Evolutionary conservation across 2,797 vertebrate genomes (phyloP).

Genomic region (Cetoscarus ocellatus): DNA sequence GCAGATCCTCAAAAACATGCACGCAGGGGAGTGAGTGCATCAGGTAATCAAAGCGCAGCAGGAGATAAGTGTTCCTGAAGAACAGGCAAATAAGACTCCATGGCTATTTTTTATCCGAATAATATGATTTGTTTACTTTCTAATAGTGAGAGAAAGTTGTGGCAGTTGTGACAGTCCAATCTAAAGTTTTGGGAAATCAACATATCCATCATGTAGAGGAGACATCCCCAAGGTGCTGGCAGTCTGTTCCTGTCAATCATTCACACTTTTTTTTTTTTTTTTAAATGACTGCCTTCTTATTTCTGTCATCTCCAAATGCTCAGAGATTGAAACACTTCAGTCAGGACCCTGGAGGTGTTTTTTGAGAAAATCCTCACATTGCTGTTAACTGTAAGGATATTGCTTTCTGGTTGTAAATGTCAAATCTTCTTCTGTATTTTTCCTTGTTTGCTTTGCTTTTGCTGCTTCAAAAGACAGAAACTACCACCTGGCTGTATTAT

Average conservation of each 20-base stretch:
- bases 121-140: background rate
- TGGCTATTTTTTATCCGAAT: background rate
- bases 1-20: background rate
- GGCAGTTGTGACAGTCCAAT: background rate
- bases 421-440: too few relatives aligned
- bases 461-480: background rate
- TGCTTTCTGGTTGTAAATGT: too few relatives aligned
- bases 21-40: background rate
- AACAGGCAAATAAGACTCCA: background rate
- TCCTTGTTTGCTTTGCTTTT: too few relatives aligned
- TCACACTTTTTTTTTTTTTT: background rate
- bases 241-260: conserved; percentile 3
- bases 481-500: too few relatives aligned
- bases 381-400: too few relatives aligned
- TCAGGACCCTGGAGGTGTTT: background rate
- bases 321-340: background rate
- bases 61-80: background rate
- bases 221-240: background rate
- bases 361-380: too few relatives aligned
- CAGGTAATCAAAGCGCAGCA: background rate
- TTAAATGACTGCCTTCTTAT: conserved; percentile 2
- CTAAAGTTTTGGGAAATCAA: conserved; percentile 12
- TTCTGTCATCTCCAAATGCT: background rate
- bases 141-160: background rate
- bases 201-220: conserved; percentile 2